These are phyloP conservation scores for Amphipyra tragopoginis DNA, from an alignment of 2,888 invertebrate genomes.

Conservation along the genomic window DNA sequence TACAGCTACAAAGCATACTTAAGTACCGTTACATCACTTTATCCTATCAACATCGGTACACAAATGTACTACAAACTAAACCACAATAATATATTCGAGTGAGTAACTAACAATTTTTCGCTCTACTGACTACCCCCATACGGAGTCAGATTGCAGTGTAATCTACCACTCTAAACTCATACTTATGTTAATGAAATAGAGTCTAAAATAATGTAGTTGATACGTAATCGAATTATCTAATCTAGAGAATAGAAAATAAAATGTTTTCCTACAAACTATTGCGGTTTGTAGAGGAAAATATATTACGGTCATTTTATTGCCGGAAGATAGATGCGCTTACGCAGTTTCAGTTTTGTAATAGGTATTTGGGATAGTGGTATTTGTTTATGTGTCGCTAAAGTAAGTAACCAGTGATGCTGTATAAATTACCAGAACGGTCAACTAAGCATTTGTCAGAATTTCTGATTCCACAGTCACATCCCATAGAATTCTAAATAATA, in stretches of 20 bases:
- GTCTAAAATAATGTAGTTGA: constrained; percentile 11
- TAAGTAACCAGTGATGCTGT: no score
- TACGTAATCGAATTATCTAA: constrained; percentile 57
- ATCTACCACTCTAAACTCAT: constrained; percentile 22
- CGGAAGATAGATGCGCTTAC: constrained; percentile 16
- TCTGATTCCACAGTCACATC: no score
- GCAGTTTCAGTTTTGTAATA: constrained; percentile 6
- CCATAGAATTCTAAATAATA: no score
- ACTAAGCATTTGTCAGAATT: no score
- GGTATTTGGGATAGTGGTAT: neutral
- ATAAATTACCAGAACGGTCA: no score
- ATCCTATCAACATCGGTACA: constrained; percentile 31
- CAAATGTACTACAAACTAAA: constrained; percentile 47
- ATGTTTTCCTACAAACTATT: constrained; percentile 51
- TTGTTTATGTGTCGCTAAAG: neutral
- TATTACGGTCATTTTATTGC: constrained; percentile 22
- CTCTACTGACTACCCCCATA: constrained; percentile 63
- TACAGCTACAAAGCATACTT: neutral
- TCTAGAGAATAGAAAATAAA: constrained; percentile 57
- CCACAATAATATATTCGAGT: constrained; percentile 57
- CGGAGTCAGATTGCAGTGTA: constrained; percentile 15
- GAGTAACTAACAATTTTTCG: constrained; percentile 68
- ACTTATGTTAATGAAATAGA: constrained; percentile 15
- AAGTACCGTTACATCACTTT: constrained; percentile 38
- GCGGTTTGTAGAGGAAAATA: constrained; percentile 35